Percentiles rank a stretch among this genome's conserved stretches.
Conservation (phyloP, 2,888 invertebrate species). For the Epinotia brunnichana region DNA sequence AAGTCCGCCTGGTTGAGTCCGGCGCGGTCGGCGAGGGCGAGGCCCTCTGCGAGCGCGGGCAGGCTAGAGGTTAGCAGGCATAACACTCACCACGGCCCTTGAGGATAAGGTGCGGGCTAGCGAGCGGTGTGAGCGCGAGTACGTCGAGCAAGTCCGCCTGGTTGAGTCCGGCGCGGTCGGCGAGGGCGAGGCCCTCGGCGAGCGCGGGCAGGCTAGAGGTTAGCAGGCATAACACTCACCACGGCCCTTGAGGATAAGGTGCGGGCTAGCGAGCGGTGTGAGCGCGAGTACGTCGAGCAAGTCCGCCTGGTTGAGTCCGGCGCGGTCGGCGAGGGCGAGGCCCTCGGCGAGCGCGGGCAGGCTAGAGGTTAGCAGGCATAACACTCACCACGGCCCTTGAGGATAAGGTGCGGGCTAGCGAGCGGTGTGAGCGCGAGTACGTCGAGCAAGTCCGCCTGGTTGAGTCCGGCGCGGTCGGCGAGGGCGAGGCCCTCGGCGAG, state of each 20-base stretch:
- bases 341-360: conserved; percentile 91
- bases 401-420: too few relatives aligned
- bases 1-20: too few relatives aligned
- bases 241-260: conserved; percentile 92
- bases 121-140: conserved; percentile 90
- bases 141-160: conserved; percentile 96
- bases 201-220: conserved; percentile 96
- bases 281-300: conserved; percentile 93
- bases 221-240: too few relatives aligned
- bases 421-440: too few relatives aligned
- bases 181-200: conserved; percentile 96
- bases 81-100: conserved; percentile 89
- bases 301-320: conserved; percentile 94
- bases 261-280: conserved; percentile 91
- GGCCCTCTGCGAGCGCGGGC: too few relatives aligned
- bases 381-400: too few relatives aligned
- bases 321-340: conserved; percentile 95
- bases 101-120: conserved; percentile 91
- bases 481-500: too few relatives aligned
- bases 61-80: too few relatives aligned
- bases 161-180: conserved; percentile 95
- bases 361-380: too few relatives aligned
- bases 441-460: too few relatives aligned
- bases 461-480: too few relatives aligned
- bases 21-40: too few relatives aligned